Evolutionary conservation across 2,797 vertebrate species (phyloP).

Genomic region (Acrossocheilus fasciatus): DNA sequence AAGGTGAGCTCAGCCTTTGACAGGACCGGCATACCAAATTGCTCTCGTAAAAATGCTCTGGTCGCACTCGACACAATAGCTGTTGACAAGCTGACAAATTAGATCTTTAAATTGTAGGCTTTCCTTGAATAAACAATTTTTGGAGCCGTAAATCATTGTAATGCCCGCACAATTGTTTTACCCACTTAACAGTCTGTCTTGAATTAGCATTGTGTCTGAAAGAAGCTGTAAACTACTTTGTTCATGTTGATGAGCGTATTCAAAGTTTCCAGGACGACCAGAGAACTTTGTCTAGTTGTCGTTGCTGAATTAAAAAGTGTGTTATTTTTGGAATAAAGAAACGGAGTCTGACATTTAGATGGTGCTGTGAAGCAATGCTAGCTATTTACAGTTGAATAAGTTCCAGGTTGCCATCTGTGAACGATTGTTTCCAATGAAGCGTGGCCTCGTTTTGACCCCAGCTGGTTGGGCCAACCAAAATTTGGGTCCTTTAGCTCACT

Average conservation of each 20-base stretch:
- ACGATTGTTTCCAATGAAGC: not conserved
- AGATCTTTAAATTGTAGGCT: conserved; percentile 9
- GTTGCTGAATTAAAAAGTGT: conserved; percentile 28
- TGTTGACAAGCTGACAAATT: conserved; percentile 37
- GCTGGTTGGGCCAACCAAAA: not conserved
- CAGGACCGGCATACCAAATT: conserved; percentile 24
- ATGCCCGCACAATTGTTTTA: conserved; percentile 19
- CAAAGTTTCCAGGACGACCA: conserved; percentile 35
- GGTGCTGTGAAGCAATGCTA: conserved; percentile 11
- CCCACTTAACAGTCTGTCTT: conserved; percentile 11
- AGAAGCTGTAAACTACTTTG: conserved; percentile 13
- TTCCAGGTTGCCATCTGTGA: conserved; percentile 11
- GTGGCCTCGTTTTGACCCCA: not conserved
- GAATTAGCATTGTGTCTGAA: conserved; percentile 22
- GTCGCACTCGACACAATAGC: not conserved
- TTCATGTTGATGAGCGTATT: not conserved
- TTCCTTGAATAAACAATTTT: conserved; percentile 29
- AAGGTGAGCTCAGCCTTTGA: conserved; percentile 34
- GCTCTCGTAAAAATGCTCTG: not conserved
- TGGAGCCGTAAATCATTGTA: conserved; percentile 20
- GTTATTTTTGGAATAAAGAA: conserved; percentile 28
- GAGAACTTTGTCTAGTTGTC: conserved; percentile 11
- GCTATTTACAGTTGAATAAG: not conserved
- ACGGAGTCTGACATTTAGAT: conserved; percentile 20
- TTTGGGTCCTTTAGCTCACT: not conserved